Evolutionary conservation across 2,113 vertebrate species (phyloP), one percentile per base, ranked within the genome.

Genomic region (Equus przewalskii): DNA sequence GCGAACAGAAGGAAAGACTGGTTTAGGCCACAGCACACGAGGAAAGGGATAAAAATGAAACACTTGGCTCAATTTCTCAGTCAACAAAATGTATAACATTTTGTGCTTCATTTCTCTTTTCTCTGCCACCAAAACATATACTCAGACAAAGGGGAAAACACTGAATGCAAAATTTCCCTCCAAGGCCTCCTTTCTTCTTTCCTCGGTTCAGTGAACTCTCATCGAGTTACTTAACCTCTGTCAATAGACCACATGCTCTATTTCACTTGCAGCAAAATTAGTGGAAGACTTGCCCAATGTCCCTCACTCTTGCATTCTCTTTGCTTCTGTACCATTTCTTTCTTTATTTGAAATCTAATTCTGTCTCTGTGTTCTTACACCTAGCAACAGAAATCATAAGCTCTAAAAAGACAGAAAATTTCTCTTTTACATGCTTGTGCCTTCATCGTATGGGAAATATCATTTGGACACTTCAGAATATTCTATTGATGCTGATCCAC

Each of bases 11-110:
- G 70, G 79, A 70, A 64, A 73, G 46, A 51, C 21, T 58, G 5
- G 10, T 56, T 16, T 28, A 46, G 64, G 80, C 78, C 75, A 69
- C 69, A 6, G 3, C 65, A 78, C 26, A 78, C 12, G 87, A 44
- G 46, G 26, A 94, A 92, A 91, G n/a, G 51, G 18, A 41, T 64
- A 49, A 94, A 95, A 94, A 75, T 36, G 89, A 95, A 97, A 33
- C 7, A 19, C 6, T 85, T 78, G 54, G 51, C 87, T 95, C 70
- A 84, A 86, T 97, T 95, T 92, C 76, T 64, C 62, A 73, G 78
- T 88, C 24, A 65, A 65, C n/a, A 93, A 97, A 87, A 92, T 9
- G 30, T 69, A 28, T 46, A n/a, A 51, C 5, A 60, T 76, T 83
- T 70, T 83, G 62, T 28, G 51, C 36, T 91, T 94, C 46, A 15